phyloP scores from a whole-genome alignment of 1,140 invertebrate species.

The Calosoma granatense region DNA sequence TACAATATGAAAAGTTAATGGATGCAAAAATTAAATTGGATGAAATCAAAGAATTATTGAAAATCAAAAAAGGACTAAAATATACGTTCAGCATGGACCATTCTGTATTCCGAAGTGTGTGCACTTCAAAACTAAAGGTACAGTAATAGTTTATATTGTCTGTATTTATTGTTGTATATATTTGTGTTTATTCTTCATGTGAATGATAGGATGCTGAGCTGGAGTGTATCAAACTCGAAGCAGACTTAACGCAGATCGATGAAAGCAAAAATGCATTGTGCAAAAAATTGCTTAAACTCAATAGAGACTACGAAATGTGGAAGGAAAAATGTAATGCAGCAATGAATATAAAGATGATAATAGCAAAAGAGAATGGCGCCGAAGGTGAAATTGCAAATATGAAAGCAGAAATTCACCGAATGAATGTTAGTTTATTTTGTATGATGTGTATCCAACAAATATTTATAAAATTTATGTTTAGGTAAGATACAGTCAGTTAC shows the following conservation, averaged over 20 bases:
- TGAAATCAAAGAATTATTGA: too few relatives aligned
- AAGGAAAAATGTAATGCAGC: slow-evolving; percentile 66
- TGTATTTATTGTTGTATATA: too few relatives aligned
- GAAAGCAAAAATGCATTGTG: slow-evolving; percentile 52
- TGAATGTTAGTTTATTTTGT: slow-evolving; percentile 47
- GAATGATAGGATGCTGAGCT: slow-evolving; percentile 48
- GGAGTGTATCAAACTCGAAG: slow-evolving; percentile 50
- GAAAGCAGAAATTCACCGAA: slow-evolving; percentile 71
- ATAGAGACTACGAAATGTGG: slow-evolving; percentile 63
- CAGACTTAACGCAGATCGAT: slow-evolving; percentile 52
- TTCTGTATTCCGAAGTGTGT: too few relatives aligned
- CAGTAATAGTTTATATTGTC: too few relatives aligned
- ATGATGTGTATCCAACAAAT: not conserved
- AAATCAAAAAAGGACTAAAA: too few relatives aligned
- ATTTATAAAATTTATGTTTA: slow-evolving; percentile 21
- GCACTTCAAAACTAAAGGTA: too few relatives aligned
- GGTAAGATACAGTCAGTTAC: slow-evolving; percentile 53
- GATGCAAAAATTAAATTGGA: too few relatives aligned
- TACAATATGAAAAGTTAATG: too few relatives aligned
- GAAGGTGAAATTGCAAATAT: slow-evolving; percentile 59
- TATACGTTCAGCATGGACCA: too few relatives aligned
- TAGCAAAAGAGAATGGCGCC: slow-evolving; percentile 52
- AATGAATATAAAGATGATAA: slow-evolving; percentile 53
- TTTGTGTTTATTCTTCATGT: too few relatives aligned
- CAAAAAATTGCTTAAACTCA: slow-evolving; percentile 47